phyloP scores from a whole-genome alignment of 2,888 invertebrate species.

The Macrosoma leucophasiata region DNA sequence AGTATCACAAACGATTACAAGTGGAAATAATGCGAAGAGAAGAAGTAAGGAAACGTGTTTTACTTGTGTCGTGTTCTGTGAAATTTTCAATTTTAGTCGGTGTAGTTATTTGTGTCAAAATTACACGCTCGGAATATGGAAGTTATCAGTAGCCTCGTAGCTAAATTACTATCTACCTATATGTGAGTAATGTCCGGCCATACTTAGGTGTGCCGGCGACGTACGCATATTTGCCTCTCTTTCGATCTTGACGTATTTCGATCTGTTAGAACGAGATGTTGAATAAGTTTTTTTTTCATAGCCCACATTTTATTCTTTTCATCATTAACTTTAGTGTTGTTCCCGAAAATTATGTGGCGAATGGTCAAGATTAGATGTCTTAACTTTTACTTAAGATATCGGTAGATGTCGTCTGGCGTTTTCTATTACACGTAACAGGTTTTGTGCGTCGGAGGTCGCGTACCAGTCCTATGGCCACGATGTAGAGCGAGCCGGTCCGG shows the following conservation, averaged over 20 bases:
- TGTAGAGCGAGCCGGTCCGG: conserved; percentile 57
- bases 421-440: conserved; percentile 70
- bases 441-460: conserved; percentile 68
- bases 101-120: conserved; percentile 41
- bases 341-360: conserved; percentile 36
- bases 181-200: conserved; percentile 76
- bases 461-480: conserved; percentile 65
- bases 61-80: conserved; percentile 53
- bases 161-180: conserved; percentile 63
- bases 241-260: conserved; percentile 49
- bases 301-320: conserved; percentile 42
- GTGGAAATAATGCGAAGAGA: conserved; percentile 97
- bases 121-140: conserved; percentile 40
- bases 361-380: conserved; percentile 26
- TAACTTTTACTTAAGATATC: conserved; percentile 39
- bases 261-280: conserved; percentile 52
- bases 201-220: conserved; percentile 74
- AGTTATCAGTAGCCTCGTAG: conserved; percentile 56
- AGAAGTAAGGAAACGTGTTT: conserved; percentile 89
- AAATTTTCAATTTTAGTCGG: conserved; percentile 34
- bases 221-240: conserved; percentile 73
- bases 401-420: conserved; percentile 41
- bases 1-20: conserved; percentile 95
- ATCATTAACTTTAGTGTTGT: conserved; percentile 41
- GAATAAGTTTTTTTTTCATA: conserved; percentile 50